phyloP scores from a whole-genome alignment of 2,888 invertebrate species.

The Liposcelis brunnea region DNA sequence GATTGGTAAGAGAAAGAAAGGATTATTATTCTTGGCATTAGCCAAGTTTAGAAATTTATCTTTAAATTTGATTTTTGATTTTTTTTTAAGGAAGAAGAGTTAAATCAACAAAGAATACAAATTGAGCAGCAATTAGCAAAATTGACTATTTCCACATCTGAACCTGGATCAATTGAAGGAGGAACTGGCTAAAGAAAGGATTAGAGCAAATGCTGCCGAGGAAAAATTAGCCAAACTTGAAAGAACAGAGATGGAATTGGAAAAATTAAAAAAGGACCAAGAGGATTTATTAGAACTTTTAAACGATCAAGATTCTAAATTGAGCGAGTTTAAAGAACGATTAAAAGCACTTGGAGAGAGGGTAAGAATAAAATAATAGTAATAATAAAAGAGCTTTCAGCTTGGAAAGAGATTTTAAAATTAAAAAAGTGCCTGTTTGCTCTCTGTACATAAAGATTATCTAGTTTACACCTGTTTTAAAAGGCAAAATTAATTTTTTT shows the following conservation, averaged over 20 bases:
- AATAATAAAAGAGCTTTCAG: too few species aligned
- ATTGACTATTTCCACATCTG: neutral
- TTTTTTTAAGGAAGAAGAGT: slow-evolving; percentile 14
- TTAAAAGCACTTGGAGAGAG: slow-evolving; percentile 36
- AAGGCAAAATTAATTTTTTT: too few species aligned
- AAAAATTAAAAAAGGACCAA: slow-evolving; percentile 66
- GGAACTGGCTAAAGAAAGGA: slow-evolving; percentile 20
- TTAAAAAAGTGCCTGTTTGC: too few species aligned
- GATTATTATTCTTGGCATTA: too few species aligned
- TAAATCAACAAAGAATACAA: neutral
- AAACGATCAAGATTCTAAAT: slow-evolving; percentile 69
- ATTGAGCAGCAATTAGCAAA: slow-evolving; percentile 9
- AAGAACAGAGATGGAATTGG: slow-evolving; percentile 34
- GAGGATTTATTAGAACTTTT: slow-evolving; percentile 81
- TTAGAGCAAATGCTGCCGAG: slow-evolving; percentile 12
- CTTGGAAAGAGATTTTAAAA: too few species aligned
- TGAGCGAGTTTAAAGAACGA: slow-evolving; percentile 44
- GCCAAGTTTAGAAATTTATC: too few species aligned
- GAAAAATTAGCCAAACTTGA: slow-evolving; percentile 16
- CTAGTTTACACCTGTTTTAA: too few species aligned
- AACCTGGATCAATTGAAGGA: slow-evolving; percentile 21
- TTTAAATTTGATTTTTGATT: neutral
- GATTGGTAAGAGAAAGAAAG: slow-evolving; percentile 18
- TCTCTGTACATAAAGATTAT: too few species aligned
- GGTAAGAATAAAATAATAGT: slow-evolving; percentile 18